Evolutionary conservation across 2,113 vertebrate genomes (phyloP).

Genomic region (Engraulis encrasicolus): DNA sequence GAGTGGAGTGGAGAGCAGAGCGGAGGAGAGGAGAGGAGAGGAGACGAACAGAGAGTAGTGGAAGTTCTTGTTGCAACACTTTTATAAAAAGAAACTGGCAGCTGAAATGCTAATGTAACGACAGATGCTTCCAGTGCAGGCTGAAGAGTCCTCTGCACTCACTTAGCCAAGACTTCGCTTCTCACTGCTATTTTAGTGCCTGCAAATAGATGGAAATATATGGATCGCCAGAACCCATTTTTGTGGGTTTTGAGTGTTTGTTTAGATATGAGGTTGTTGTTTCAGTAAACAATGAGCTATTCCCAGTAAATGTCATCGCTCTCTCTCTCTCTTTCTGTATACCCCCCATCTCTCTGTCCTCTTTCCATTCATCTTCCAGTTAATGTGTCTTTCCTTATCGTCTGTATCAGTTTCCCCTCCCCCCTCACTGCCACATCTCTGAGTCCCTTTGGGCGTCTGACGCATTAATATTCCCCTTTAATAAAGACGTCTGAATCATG

Average conservation of each 20-base stretch:
- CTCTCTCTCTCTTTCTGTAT: too few relatives aligned
- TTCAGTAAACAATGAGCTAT: too few relatives aligned
- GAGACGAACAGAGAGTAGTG: background rate
- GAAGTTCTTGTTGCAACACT: background rate
- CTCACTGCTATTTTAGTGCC: background rate
- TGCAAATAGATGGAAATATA: background rate
- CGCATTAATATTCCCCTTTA: constrained; percentile 16
- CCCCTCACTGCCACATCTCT: background rate
- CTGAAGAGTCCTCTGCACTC: background rate
- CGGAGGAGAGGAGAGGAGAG: too few relatives aligned
- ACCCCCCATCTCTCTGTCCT: background rate
- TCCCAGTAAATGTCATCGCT: too few relatives aligned
- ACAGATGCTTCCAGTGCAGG: background rate
- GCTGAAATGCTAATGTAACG: background rate
- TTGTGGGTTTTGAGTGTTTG: too few relatives aligned
- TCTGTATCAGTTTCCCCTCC: background rate
- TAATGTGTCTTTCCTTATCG: background rate
- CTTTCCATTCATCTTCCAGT: background rate
- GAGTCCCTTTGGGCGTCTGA: background rate
- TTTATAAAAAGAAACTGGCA: background rate
- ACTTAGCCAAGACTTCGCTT: background rate
- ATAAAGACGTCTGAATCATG: constrained; percentile 20
- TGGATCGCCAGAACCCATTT: background rate
- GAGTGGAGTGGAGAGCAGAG: background rate
- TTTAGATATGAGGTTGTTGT: background rate